These are phyloP conservation scores for Ischnura elegans DNA, from an alignment of 2,888 invertebrate species.

Conservation along the genomic window DNA sequence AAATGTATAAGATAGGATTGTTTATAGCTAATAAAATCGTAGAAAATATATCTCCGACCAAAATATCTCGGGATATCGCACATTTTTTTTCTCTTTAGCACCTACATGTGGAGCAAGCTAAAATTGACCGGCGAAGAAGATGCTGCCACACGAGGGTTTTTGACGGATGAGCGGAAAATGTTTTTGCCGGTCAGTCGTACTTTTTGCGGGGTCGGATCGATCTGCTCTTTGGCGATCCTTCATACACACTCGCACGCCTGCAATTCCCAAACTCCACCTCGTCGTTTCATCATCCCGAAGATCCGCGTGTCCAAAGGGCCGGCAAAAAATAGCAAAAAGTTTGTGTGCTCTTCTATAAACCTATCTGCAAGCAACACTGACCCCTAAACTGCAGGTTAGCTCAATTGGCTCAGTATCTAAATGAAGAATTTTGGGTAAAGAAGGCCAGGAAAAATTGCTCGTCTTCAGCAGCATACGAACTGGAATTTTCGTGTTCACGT, in stretches of 20 bases:
- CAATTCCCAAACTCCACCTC: not conserved
- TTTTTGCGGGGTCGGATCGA: not conserved
- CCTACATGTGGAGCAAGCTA: not conserved
- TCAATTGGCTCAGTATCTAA: no score
- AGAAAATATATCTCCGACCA: no score
- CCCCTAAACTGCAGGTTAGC: no score
- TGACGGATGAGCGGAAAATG: not conserved
- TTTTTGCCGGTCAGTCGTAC: not conserved
- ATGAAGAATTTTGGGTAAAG: no score
- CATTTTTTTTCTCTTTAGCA: not conserved
- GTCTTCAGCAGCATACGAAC: no score
- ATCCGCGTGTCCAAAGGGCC: not conserved
- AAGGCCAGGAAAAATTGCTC: no score
- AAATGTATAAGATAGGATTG: no score
- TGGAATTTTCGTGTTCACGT: no score
- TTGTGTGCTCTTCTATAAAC: not conserved
- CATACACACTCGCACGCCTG: not conserved
- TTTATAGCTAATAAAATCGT: no score
- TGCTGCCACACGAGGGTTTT: not conserved
- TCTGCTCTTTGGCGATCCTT: slow-evolving; percentile 9
- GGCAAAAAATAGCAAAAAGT: not conserved
- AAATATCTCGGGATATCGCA: no score
- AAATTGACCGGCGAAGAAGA: not conserved
- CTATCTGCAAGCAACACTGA: not conserved
- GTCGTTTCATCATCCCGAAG: not conserved